phyloP scores from a whole-genome alignment of 2,797 vertebrate genomes.

The Dendrocincla tyrannina region DNA sequence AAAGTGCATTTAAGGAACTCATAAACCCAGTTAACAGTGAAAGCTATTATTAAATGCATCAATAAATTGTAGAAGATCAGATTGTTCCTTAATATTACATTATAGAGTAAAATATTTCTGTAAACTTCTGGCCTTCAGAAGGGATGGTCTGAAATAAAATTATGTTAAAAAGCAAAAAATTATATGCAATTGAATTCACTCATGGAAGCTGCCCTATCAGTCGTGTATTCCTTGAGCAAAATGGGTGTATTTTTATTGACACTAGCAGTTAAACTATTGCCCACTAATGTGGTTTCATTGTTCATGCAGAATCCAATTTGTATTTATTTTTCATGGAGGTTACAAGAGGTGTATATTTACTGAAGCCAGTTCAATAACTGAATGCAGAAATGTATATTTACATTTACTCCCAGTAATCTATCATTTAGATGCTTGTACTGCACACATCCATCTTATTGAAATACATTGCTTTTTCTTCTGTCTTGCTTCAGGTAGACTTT shows the following conservation, averaged over 20 bases:
- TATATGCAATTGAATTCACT: background rate
- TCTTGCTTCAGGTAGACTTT: background rate
- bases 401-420: constrained; percentile 21
- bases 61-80: background rate
- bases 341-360: constrained; percentile 25
- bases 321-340: constrained; percentile 23
- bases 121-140: background rate
- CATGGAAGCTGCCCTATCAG: background rate
- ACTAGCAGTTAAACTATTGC: constrained; percentile 3
- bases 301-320: constrained; percentile 29
- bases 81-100: background rate
- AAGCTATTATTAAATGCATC: background rate
- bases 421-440: constrained; percentile 15
- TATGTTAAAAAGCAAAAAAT: background rate
- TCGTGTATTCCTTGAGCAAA: background rate
- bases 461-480: constrained; percentile 17
- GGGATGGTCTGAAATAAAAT: background rate
- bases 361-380: constrained; percentile 32
- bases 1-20: constrained; percentile 6
- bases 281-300: constrained; percentile 11
- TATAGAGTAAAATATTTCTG: background rate
- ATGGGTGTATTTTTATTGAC: background rate
- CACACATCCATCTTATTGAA: background rate
- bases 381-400: constrained; percentile 38
- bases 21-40: background rate